Percentiles rank a stretch among this genome's conserved stretches.
Conservation (phyloP, 2,113 vertebrate genomes). For the Baryphthengus martii region DNA sequence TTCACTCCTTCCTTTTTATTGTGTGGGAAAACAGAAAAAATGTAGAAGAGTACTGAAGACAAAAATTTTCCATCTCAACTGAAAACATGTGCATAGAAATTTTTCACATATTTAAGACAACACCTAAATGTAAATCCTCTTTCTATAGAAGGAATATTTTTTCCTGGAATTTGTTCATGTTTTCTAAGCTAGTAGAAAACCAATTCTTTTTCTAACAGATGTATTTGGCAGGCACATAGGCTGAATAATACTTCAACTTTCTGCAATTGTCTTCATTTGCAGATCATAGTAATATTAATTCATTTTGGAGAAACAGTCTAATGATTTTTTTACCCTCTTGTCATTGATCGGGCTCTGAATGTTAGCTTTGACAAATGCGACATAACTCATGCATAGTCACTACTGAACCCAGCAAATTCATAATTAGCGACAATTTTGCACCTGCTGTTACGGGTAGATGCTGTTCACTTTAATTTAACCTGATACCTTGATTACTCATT, state of each 20-base stretch:
- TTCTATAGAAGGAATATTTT: not conserved
- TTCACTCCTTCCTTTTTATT: not conserved
- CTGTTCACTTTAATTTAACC: slow-evolving; percentile 67
- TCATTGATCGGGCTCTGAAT: slow-evolving; percentile 6
- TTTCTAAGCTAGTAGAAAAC: not conserved
- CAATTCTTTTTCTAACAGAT: not conserved
- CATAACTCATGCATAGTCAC: slow-evolving; percentile 71
- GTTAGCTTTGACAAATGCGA: slow-evolving; percentile 57
- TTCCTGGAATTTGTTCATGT: not conserved
- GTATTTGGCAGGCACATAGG: not conserved
- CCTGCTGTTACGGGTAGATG: slow-evolving; percentile 68
- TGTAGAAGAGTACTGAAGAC: not conserved
- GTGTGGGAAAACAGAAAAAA: not conserved
- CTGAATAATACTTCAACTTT: not conserved
- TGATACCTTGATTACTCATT: slow-evolving; percentile 70
- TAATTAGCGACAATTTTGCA: slow-evolving; percentile 76
- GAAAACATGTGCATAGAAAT: not conserved
- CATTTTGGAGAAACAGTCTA: not conserved
- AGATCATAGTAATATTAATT: not conserved
- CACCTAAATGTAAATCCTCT: not conserved
- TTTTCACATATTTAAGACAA: not conserved
- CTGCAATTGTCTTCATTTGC: not conserved
- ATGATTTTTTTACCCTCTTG: not conserved
- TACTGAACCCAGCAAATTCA: slow-evolving; percentile 67
- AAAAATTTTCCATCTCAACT: not conserved